Evolutionary conservation across 2,888 invertebrate species (phyloP).

Genomic region (Drosophila mimetica): DNA sequence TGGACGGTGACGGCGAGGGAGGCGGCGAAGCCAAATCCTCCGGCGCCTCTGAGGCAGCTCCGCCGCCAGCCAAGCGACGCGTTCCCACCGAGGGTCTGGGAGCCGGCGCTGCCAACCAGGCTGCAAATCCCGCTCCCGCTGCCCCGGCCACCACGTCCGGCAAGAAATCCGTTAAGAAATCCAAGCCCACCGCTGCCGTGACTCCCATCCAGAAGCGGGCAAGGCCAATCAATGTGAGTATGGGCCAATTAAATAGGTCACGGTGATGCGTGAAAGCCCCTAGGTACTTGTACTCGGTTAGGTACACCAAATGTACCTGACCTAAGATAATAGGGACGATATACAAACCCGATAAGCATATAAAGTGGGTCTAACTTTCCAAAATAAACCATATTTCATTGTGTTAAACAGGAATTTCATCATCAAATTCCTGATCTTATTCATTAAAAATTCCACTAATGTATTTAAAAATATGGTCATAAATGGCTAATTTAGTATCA

Average conservation of each 20-base stretch:
- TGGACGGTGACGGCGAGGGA: slow-evolving; percentile 77
- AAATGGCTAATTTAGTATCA: background rate
- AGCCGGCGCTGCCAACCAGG: background rate
- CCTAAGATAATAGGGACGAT: background rate
- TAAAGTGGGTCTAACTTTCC: no score
- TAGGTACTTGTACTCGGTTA: background rate
- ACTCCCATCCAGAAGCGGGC: slow-evolving; percentile 69
- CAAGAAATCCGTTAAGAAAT: slow-evolving; percentile 49
- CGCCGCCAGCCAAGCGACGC: slow-evolving; percentile 62
- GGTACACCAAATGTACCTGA: background rate
- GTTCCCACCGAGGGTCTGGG: slow-evolving; percentile 70
- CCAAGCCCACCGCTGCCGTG: slow-evolving; percentile 76
- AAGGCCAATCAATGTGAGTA: slow-evolving; percentile 48
- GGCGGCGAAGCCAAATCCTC: slow-evolving; percentile 55
- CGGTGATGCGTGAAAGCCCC: background rate
- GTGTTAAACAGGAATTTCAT: no score
- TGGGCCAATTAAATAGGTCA: background rate
- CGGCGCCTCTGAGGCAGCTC: slow-evolving; percentile 46
- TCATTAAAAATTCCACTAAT: no score
- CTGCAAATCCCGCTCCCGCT: slow-evolving; percentile 1
- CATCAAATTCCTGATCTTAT: no score
- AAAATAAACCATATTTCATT: no score
- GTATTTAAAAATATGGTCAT: background rate
- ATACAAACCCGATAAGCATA: no score
- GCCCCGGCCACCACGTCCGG: background rate